Evolutionary conservation across 2,888 invertebrate species (phyloP), one percentile per base, ranked within the genome.

Genomic region (Trichopoda pennipes): DNA sequence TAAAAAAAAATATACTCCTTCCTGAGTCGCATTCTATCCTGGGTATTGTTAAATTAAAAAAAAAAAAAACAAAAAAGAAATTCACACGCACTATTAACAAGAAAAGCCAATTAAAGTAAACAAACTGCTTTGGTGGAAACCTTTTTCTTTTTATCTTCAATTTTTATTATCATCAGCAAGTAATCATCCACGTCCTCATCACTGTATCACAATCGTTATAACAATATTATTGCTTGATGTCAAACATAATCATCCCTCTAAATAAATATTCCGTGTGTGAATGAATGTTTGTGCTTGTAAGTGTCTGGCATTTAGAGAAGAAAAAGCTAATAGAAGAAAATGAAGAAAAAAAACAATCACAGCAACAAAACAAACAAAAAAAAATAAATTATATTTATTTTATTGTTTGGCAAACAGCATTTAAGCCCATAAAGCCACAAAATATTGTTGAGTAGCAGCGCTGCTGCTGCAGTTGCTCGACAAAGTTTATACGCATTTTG

Each of bases 371-470:
- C n/a, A n/a, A n/a, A n/a, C n/a, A n/a, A 68, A 72, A 83, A 81
- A 80, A 81, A 84, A 56, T 72, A 84, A 87, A 88, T 85, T 87
- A 86, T 87, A 87, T 89, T 89, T 89, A 87, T 89, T 88, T 89
- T 89, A 86, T 88, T 89, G 89, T 89, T 89, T 88, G 89, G 85
- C 89, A 89, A 89, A 89, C 87, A 64, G 47, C 44, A 88, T 87
- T 89, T 16, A 86, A 87, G 86, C 85, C 87, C 88, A 88, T 88
- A 86, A 87, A 89, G 89, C 88, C 89, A 87, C 89, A 89, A 78
- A 75, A 64, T 81, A 60, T 44, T 70, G 47, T 42, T 55, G 6
- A 32, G n/a, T 0, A 42, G 61, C 17, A 53, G 55, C n/a, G 42
- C 49, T 58, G 28, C 16, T 85, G 63, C 58, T 60, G 60, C 32